Conservation (phyloP, 2,888 invertebrate species). For the Minunthozetes semirufus region DNA sequence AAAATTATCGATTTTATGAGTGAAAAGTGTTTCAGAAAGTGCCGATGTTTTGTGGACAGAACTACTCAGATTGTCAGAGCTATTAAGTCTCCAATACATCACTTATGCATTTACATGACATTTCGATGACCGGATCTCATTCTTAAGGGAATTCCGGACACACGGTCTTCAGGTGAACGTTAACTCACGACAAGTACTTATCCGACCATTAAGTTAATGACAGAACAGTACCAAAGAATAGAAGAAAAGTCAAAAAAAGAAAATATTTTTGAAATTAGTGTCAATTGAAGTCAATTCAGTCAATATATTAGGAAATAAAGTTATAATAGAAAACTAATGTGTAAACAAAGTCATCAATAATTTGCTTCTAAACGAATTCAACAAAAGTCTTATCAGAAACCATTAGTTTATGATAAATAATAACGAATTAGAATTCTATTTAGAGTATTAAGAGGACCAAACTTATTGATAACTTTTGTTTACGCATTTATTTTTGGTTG, state of each 20-base stretch:
- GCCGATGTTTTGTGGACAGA: not conserved
- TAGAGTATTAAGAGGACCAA: too few relatives aligned
- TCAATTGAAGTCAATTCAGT: constrained; percentile 3
- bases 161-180: not conserved
- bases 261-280: not conserved
- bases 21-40: too few relatives aligned
- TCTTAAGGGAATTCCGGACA: constrained; percentile 14
- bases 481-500: too few relatives aligned
- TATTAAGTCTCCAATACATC: not conserved
- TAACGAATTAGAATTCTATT: not conserved
- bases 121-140: not conserved
- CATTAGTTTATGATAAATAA: not conserved
- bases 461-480: too few relatives aligned
- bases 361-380: not conserved
- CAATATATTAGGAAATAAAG: not conserved
- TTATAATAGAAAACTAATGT: not conserved
- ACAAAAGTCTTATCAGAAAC: not conserved
- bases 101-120: not conserved
- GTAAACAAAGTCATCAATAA: constrained; percentile 2
- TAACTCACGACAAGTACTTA: not conserved
- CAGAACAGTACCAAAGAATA: not conserved
- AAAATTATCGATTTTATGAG: too few relatives aligned
- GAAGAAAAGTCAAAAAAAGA: not conserved
- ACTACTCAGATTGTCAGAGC: not conserved
- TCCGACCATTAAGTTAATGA: not conserved